Evolutionary conservation across 2,113 vertebrate species (phyloP).

Genomic region (Tragelaphus imberbis): DNA sequence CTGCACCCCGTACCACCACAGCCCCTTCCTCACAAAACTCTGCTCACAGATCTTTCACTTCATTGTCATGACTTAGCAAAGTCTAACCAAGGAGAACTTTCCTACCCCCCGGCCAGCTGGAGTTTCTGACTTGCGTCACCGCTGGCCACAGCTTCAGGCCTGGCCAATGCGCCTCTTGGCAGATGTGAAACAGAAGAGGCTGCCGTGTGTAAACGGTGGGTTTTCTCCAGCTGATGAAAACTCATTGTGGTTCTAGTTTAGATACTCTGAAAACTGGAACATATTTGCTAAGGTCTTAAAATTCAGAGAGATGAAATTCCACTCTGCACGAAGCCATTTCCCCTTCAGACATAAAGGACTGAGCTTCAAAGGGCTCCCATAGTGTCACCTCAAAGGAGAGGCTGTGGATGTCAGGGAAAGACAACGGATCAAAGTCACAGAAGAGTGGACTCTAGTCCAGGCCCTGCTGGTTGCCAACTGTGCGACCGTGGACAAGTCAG

Average conservation of each 20-base stretch:
- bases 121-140: slow-evolving; percentile 36
- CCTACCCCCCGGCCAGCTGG: background rate
- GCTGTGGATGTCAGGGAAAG: background rate
- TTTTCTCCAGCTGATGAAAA: slow-evolving; percentile 65
- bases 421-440: background rate
- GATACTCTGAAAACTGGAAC: background rate
- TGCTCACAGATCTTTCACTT: background rate
- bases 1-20: background rate
- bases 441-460: background rate
- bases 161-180: background rate
- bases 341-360: background rate
- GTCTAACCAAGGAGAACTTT: slow-evolving; percentile 9
- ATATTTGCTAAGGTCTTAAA: slow-evolving; percentile 10
- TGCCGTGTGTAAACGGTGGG: slow-evolving; percentile 41
- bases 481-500: background rate
- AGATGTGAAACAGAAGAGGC: slow-evolving; percentile 65
- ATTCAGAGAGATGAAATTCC: background rate
- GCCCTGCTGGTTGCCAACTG: background rate
- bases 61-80: slow-evolving; percentile 17
- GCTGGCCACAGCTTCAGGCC: background rate
- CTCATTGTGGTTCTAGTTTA: slow-evolving; percentile 53
- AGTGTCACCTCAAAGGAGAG: background rate
- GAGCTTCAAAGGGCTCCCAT: background rate
- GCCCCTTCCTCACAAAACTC: background rate
- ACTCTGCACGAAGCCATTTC: background rate